Conservation (phyloP, 2,113 vertebrate species). For the Epinephelus cyanopodus region DNA sequence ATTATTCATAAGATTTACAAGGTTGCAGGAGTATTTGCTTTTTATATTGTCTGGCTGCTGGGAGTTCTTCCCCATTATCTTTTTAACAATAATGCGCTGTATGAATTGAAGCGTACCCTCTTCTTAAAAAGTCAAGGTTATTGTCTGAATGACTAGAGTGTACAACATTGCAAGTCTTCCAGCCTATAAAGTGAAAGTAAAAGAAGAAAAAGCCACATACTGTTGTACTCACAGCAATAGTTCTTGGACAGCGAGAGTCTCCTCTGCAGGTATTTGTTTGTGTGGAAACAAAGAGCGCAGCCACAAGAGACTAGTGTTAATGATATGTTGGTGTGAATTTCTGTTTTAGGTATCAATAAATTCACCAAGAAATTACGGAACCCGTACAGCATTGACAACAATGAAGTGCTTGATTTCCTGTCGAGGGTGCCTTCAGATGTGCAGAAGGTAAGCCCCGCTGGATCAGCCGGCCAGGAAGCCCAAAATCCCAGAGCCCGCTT, state of each 20-base stretch:
- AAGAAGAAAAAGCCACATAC: neutral
- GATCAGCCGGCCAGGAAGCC: constrained; percentile 79
- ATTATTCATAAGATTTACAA: neutral
- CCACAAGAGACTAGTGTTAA: constrained; percentile 67
- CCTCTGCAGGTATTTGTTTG: constrained; percentile 67
- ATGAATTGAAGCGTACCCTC: neutral
- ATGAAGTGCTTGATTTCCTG: constrained; percentile 97
- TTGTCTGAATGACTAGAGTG: neutral
- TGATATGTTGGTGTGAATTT: constrained; percentile 76
- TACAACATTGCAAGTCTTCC: constrained; percentile 5
- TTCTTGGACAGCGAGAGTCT: constrained; percentile 55
- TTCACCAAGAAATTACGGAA: constrained; percentile 99
- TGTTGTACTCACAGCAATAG: constrained; percentile 6
- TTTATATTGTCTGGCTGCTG: neutral
- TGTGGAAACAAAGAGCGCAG: constrained; percentile 70
- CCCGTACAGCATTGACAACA: constrained; percentile 96
- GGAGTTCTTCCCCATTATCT: neutral
- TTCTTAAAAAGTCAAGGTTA: neutral
- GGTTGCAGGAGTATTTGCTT: neutral
- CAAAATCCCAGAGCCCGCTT: constrained; percentile 73
- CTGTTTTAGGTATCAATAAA: constrained; percentile 95
- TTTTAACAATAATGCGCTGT: neutral
- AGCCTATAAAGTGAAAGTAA: constrained; percentile 54
- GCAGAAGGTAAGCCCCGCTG: constrained; percentile 91
- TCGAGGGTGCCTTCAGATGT: constrained; percentile 97